phyloP scores from a whole-genome alignment of 1,140 invertebrate genomes.

The Meloidogyne chitwoodi region DNA sequence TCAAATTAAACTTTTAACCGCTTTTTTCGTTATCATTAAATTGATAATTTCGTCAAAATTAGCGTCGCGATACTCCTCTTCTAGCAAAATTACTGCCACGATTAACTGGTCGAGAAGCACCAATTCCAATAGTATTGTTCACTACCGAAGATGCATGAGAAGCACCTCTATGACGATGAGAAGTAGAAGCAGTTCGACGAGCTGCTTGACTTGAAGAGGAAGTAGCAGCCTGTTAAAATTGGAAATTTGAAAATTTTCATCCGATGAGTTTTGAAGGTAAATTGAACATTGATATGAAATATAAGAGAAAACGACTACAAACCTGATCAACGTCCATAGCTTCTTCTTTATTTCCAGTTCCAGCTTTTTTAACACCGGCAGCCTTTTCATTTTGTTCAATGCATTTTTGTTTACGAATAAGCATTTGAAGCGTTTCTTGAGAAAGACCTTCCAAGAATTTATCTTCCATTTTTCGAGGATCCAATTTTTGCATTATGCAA shows the following conservation, averaged over 20 bases:
- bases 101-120: neutral
- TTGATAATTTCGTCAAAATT: neutral
- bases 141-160: neutral
- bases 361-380: neutral
- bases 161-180: neutral
- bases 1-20: neutral
- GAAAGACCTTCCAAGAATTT: slow-evolving; percentile 4
- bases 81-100: neutral
- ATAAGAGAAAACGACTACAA: neutral
- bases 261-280: too few species aligned
- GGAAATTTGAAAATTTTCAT: neutral
- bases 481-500: slow-evolving; percentile 12
- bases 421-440: slow-evolving; percentile 4
- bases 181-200: neutral
- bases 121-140: neutral
- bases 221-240: neutral
- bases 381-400: neutral
- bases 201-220: neutral
- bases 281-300: too few species aligned
- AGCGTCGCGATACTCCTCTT: neutral
- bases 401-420: slow-evolving; percentile 8
- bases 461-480: neutral
- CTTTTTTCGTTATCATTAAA: neutral
- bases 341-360: neutral
- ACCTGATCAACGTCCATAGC: slow-evolving; percentile 12